Base-by-base conservation (phyloP, 2,888 invertebrate species). In the Philonicus albiceps region DNA sequence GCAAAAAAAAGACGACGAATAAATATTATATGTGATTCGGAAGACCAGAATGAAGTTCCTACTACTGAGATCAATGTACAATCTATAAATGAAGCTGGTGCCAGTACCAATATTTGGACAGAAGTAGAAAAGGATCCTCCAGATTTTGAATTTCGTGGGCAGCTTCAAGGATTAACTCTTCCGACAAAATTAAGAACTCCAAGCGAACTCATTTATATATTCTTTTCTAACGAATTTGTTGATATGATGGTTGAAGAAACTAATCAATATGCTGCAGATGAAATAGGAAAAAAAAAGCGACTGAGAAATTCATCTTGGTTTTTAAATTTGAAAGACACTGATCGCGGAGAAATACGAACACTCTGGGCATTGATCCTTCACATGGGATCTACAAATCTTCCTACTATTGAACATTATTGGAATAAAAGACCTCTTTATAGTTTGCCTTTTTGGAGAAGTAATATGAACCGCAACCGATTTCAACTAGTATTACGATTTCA, bases 351-450 rank as follows among this genome's bases (percentile, higher is more conserved):
- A 83, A 83, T 34, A 72, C 64, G 64, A 83, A 83, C 37, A 83
- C 72, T 64, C 64, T 37, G 83, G 64, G 72, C 83, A 83, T 83
- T 83, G 83, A 31, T 83, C 72, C 83, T 83, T 72, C 64, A 83
- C 83, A 83, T 83, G 83, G 72, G 72, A 83, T 64, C 16, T 64
- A 83, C 64, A 83, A 83, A 83, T 83, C 55, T 83, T 55, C 55
- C 80, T 55, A 55, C 64, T 37, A 83, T 83, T 31, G n/a, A 55
- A 55, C n/a, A 83, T 64, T 83, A 83, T 83, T n/a, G n/a, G n/a
- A n/a, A n/a, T n/a, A n/a, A n/a, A n/a, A n/a, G n/a, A n/a, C n/a
- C n/a, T n/a, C n/a, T n/a, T n/a, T n/a, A n/a, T n/a, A n/a, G n/a
- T n/a, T n/a, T n/a, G n/a, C n/a, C n/a, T n/a, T n/a, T n/a, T n/a